Evolutionary conservation across 2,113 vertebrate species (phyloP), one percentile per base, ranked within the genome.

Genomic region (Apaloderma vittatum): DNA sequence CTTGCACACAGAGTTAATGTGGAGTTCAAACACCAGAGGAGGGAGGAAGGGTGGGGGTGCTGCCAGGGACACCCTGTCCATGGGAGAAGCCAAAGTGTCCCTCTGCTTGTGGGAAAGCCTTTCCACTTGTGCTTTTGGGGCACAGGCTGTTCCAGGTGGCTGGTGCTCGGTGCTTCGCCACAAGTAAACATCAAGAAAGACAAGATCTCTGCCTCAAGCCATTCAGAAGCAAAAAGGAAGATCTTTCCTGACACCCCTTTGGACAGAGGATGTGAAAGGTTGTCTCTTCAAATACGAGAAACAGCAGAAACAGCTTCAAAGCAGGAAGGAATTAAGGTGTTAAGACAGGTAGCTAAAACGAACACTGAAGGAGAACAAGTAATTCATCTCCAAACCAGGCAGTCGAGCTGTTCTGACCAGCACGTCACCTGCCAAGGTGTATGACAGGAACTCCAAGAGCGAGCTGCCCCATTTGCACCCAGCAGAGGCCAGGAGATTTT

Each of bases 11-110:
- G 34, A 81, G 40, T 37, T 59, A 83, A 74, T 0, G n/a, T 2
- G 2, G 43, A 74, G 88, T 45, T 94, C 57, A 40, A 82, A 62
- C 27, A 57, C 36, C 0, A 0, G 45, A 65, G 80, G 22, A 72
- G 18, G 70, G 8, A 9, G 0, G 0, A 4, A 9, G 75, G 75
- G 43, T 1, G 0, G 2, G 8, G 30, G 40, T 29, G n/a, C 68
- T 90, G 51, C 61, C 63, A 71, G 83, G 62, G 78, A 71, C 22
- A 3, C 13, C 40, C 49, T 10, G 32, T 34, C 55, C 43, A 0
- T 0, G 8, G 46, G 19, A 84, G 43, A 74, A 71, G 76, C 23
- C 63, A 27, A 11, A 49, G 26, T 4, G 12, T 27, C 48, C 30
- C 27, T 40, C 20, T 55, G 55, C 43, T 43, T 17, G 26, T 3